These are phyloP conservation scores for Drosophila birchii DNA, from an alignment of 2,888 invertebrate genomes.

Conservation along the genomic window DNA sequence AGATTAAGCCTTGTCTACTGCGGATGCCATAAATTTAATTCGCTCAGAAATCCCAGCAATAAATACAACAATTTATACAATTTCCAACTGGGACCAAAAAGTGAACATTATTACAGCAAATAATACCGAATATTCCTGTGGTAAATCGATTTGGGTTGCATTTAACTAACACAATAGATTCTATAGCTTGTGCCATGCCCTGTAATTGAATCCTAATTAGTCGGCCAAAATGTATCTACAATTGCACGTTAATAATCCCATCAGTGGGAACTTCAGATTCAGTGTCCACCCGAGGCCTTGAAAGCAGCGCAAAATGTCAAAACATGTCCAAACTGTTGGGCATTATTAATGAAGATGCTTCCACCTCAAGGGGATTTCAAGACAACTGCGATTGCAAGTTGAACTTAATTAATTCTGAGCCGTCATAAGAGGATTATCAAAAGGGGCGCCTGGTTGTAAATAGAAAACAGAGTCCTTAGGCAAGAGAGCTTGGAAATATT, in stretches of 20 bases:
- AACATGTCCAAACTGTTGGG: conserved; percentile 18
- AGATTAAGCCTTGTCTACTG: no score
- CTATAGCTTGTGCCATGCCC: conserved; percentile 6
- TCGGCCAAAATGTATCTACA: conserved; percentile 9
- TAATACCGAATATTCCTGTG: background rate
- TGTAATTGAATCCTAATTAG: conserved; percentile 52
- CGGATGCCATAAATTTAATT: background rate
- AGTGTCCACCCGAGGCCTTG: conserved; percentile 21
- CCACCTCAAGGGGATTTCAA: conserved; percentile 1
- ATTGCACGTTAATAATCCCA: conserved; percentile 6
- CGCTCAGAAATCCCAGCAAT: background rate
- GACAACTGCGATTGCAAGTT: conserved; percentile 13
- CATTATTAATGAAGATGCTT: conserved; percentile 23
- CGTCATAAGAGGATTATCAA: conserved; percentile 23
- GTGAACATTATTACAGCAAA: conserved; percentile 1
- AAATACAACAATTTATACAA: background rate
- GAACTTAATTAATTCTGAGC: conserved; percentile 25
- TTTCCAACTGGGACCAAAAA: background rate
- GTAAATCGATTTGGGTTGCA: background rate
- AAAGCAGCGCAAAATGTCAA: conserved; percentile 10
- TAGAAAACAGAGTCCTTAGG: background rate
- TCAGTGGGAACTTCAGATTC: background rate
- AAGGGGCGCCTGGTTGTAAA: background rate
- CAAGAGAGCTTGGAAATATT: no score
- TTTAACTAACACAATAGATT: background rate